Conservation (phyloP, 2,797 vertebrate species). For the Pelobates cultripes region DNA sequence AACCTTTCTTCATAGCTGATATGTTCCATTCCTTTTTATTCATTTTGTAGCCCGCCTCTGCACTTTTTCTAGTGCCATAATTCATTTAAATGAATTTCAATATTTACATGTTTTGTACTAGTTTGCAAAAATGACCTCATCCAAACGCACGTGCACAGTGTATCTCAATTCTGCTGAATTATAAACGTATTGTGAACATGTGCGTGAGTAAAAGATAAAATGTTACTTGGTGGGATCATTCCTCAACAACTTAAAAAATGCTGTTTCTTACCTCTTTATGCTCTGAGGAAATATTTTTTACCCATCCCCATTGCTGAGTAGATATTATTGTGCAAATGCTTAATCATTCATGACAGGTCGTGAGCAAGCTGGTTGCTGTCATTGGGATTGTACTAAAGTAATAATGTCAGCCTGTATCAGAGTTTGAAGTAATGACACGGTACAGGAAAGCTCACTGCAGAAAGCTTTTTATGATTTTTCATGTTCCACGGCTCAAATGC, state of each 20-base stretch:
- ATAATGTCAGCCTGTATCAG: slow-evolving; percentile 69
- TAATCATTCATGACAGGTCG: slow-evolving; percentile 53
- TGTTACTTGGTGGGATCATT: too few species aligned
- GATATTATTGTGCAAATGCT: slow-evolving; percentile 31
- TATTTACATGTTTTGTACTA: too few species aligned
- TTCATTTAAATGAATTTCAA: too few species aligned
- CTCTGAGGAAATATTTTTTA: not conserved
- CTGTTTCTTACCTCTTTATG: not conserved
- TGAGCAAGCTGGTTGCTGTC: slow-evolving; percentile 58
- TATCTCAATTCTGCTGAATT: too few species aligned
- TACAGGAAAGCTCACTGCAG: slow-evolving; percentile 65
- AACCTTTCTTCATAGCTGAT: too few species aligned
- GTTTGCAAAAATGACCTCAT: too few species aligned
- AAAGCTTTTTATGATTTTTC: slow-evolving; percentile 67
- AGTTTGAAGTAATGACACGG: slow-evolving; percentile 60
- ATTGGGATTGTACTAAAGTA: slow-evolving; percentile 62
- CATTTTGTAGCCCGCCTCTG: too few species aligned
- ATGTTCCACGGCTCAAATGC: slow-evolving; percentile 65
- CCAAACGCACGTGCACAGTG: too few species aligned
- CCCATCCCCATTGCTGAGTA: slow-evolving; percentile 6
- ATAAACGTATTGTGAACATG: too few species aligned
- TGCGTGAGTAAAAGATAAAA: too few species aligned
- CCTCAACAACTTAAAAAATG: not conserved
- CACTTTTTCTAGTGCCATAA: too few species aligned
- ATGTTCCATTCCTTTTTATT: too few species aligned